phyloP scores from a whole-genome alignment of 2,113 vertebrate genomes.

The Ceyx margarethae region DNA sequence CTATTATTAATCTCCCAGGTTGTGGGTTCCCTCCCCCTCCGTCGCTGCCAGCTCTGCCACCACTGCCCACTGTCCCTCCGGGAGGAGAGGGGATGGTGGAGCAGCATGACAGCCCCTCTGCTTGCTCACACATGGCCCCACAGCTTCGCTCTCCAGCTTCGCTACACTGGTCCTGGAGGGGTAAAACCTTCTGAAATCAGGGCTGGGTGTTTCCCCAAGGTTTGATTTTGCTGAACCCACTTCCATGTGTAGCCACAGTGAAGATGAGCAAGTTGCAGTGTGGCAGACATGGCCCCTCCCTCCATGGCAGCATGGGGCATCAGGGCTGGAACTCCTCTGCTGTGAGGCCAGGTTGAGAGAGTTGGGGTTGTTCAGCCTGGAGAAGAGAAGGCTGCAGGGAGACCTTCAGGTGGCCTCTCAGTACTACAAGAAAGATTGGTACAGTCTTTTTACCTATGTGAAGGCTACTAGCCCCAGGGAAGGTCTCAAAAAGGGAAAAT shows the following conservation, averaged over 20 bases:
- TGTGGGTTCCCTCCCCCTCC: background rate
- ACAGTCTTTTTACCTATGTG: rapidly evolving
- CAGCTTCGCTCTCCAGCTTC: rapidly evolving
- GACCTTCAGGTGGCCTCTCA: background rate
- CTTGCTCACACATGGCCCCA: background rate
- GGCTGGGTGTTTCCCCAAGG: background rate
- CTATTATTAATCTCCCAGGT: conserved; percentile 40
- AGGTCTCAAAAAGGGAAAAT: background rate
- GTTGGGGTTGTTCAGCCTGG: background rate
- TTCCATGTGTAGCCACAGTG: rapidly evolving
- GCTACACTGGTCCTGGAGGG: background rate
- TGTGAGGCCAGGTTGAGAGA: background rate
- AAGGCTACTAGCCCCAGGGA: background rate
- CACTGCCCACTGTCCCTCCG: background rate
- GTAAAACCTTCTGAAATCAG: rapidly evolving
- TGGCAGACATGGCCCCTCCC: rapidly evolving
- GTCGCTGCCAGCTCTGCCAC: background rate
- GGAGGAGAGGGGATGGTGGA: background rate
- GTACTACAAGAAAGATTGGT: background rate
- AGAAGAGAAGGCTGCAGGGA: background rate
- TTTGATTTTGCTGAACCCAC: background rate
- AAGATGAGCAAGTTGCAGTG: background rate
- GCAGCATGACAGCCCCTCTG: background rate
- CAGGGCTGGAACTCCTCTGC: background rate
- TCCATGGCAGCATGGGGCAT: rapidly evolving